A percentile compares a stretch with the other conserved stretches of the same genome.
Evolutionary conservation across 2,888 invertebrate species (phyloP).

Genomic region (Pristionchus arcanus): DNA sequence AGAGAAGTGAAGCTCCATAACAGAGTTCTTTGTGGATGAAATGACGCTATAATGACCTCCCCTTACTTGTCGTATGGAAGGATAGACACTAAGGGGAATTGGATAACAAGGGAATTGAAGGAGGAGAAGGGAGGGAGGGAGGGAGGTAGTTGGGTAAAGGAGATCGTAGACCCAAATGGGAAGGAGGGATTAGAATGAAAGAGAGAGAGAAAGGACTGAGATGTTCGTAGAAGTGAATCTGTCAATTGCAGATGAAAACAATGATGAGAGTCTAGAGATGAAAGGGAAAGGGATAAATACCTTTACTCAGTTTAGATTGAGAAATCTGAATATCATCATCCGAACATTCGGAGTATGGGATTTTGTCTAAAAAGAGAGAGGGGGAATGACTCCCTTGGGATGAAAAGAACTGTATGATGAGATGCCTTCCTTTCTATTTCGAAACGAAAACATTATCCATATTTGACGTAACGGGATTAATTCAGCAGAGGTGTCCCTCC

Average conservation of each 20-base stretch:
- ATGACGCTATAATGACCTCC: constrained; percentile 35
- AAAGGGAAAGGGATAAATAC: not conserved
- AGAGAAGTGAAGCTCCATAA: not conserved
- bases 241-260: constrained; percentile 23
- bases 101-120: not conserved
- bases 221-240: not conserved
- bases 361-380: not conserved
- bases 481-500: not conserved
- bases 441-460: not conserved
- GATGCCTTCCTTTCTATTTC: not conserved
- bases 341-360: not conserved
- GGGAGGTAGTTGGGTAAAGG: constrained; percentile 19
- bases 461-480: not conserved
- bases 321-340: not conserved
- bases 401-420: constrained; percentile 35
- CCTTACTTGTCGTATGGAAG: not conserved
- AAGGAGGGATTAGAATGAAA: not conserved
- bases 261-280: not conserved
- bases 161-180: constrained; percentile 20
- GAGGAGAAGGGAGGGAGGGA: constrained; percentile 43
- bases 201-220: not conserved
- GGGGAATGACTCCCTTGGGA: constrained; percentile 3
- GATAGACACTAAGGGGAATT: constrained; percentile 20
- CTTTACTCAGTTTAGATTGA: not conserved
- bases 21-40: not conserved